Conservation (phyloP, 2,113 vertebrate genomes). For the Scortum barcoo region DNA sequence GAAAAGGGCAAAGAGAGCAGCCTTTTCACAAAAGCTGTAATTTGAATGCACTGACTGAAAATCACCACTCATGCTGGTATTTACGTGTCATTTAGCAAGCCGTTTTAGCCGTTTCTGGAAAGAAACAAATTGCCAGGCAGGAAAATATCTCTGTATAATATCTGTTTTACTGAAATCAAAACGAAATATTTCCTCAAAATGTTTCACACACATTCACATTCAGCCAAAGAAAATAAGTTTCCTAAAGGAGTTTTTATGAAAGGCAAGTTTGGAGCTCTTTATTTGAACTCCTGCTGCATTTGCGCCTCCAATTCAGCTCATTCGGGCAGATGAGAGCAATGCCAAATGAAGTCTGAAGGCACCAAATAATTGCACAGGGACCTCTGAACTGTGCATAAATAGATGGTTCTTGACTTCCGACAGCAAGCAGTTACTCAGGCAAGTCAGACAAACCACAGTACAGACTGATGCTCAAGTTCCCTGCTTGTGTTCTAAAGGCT, state of each 20-base stretch:
- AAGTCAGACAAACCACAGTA: background rate
- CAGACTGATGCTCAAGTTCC: background rate
- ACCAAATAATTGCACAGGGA: background rate
- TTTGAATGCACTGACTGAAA: background rate
- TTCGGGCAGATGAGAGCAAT: background rate
- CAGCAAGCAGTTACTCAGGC: background rate
- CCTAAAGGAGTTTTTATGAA: background rate
- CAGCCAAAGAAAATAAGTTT: background rate
- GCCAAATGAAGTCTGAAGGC: background rate
- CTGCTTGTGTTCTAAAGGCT: background rate
- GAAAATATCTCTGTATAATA: background rate
- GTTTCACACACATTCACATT: background rate
- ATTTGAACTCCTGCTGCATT: background rate
- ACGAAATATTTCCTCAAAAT: too few species aligned
- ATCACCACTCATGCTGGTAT: background rate
- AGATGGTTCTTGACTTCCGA: background rate
- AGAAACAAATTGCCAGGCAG: background rate
- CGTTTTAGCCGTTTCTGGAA: background rate
- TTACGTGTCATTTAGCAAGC: background rate
- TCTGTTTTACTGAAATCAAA: background rate
- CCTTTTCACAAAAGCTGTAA: background rate
- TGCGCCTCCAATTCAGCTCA: background rate
- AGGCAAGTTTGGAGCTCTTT: background rate
- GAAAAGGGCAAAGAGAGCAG: background rate
- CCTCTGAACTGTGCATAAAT: background rate